These are phyloP conservation scores for Melanerpes formicivorus DNA, from an alignment of 2,113 vertebrate genomes.

Conservation along the genomic window DNA sequence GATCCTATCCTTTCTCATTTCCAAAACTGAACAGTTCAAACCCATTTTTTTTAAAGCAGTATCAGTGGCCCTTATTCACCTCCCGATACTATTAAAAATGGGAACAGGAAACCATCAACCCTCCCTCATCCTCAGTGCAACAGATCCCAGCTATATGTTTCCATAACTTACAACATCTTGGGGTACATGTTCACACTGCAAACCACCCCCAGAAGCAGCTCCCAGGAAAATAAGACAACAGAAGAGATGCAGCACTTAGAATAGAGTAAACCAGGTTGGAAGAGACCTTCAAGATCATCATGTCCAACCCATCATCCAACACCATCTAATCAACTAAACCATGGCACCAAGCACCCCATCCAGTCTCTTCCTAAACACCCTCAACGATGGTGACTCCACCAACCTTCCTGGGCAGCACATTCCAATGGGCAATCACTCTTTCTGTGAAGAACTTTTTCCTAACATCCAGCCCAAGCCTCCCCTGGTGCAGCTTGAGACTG, in stretches of 20 bases:
- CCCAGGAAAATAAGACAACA: not conserved
- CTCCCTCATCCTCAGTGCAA: not conserved
- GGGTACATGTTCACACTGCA: not conserved
- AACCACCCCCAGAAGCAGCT: not conserved
- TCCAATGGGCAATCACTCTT: too few relatives aligned
- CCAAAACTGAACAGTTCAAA: not conserved
- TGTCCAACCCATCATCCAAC: too few relatives aligned
- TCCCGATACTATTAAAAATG: not conserved
- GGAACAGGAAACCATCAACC: not conserved
- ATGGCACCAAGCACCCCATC: too few relatives aligned
- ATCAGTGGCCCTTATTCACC: not conserved
- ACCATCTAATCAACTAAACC: too few relatives aligned
- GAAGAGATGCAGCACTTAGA: not conserved
- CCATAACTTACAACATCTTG: not conserved
- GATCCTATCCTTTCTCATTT: not conserved
- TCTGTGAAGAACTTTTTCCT: too few relatives aligned
- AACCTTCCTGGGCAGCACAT: too few relatives aligned
- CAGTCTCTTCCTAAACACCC: too few relatives aligned
- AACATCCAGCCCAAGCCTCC: too few relatives aligned
- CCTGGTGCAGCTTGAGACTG: too few relatives aligned
- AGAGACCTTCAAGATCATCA: too few relatives aligned
- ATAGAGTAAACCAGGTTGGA: too few relatives aligned
- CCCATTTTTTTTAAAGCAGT: not conserved
- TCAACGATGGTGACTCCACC: too few relatives aligned
- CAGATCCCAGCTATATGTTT: accelerated